Base-by-base conservation (phyloP, 2,797 vertebrate genomes). In the Acrocephalus scirpaceus region DNA sequence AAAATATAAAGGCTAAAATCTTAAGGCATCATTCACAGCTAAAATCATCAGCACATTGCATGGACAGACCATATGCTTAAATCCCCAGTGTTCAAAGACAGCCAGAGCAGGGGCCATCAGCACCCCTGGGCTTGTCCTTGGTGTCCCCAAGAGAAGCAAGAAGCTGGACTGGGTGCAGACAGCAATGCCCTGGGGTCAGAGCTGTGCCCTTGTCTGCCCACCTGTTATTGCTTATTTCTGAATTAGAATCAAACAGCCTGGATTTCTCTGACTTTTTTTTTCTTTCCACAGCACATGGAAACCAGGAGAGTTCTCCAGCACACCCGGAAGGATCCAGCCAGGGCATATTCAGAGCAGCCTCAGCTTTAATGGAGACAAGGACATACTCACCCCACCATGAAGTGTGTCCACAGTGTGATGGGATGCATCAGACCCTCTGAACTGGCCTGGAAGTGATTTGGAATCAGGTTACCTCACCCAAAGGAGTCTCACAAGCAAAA, bases 331-430 rank as follows among this genome's bases (percentile, higher is more conserved):
- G 25, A 36, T 78, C 77, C 75, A 88, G 40, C 34, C 73, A 71
- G 45, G 65, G 14, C 1, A 0, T 6, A 19, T 16, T n/a, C 67
- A 61, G 26, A 10, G 42, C 75, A 86, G 61, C 13, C 42, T 47
- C 48, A 65, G 13, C 29, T 76, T 40, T 13, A 10, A 5, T 0
- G 0, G 8, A 30, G 18, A 34, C 45, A 76, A 76, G 29, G 36
- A 38, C 0, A 0, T 13, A 1, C 13, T 83, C n/a, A 60, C 4
- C 30, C 8, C 15, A 16, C 22, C 27, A 34, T 2, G 10, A 77
- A n/a, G 6, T 4, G 44, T 4, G 23, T 6, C 44, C 4, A 2
- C 9, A 45, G 17, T 0, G 20, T 2, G 1, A 19, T 0, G 1
- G 48, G 51, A 3, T 53, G 30, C 48, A 16, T 56, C 60, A 88